These are phyloP conservation scores for Oncorhynchus tshawytscha DNA, from an alignment of 2,113 vertebrate species.

Conservation along the genomic window DNA sequence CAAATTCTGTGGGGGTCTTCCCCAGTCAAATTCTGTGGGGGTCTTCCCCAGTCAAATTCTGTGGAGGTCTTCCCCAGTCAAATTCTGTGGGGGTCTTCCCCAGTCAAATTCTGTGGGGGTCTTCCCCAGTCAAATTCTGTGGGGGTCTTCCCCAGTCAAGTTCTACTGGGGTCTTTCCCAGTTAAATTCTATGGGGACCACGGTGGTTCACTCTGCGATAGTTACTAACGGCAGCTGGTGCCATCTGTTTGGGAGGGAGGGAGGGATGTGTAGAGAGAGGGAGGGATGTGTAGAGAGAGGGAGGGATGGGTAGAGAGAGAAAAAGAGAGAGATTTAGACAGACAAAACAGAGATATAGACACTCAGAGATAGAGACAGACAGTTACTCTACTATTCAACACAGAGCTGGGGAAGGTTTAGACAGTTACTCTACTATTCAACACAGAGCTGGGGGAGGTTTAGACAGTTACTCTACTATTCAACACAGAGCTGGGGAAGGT, in stretches of 20 bases:
- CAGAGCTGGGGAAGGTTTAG: conserved; percentile 17
- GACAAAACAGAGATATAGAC: conserved; percentile 1
- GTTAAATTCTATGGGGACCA: conserved; percentile 30
- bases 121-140: too few relatives aligned
- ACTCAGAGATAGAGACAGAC: conserved; percentile 7
- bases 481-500: too few relatives aligned
- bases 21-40: too few relatives aligned
- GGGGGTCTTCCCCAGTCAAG: too few relatives aligned
- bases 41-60: too few relatives aligned
- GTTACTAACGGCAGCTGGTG: conserved; percentile 51
- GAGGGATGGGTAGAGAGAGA: neutral
- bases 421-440: too few relatives aligned
- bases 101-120: too few relatives aligned
- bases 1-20: too few relatives aligned
- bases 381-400: neutral
- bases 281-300: neutral
- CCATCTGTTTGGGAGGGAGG: conserved; percentile 58
- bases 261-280: neutral
- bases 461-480: too few relatives aligned
- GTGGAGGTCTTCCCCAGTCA: too few relatives aligned
- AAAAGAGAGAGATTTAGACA: conserved; percentile 12
- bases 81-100: conserved; percentile 21
- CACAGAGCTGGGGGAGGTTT: too few relatives aligned
- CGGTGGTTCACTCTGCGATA: conserved; percentile 56
- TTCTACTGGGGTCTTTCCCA: too few relatives aligned